Evolutionary conservation across 37 sponge, comb jelly and placozoan species (phyloP).

Genomic region (Axinella damicornis): DNA sequence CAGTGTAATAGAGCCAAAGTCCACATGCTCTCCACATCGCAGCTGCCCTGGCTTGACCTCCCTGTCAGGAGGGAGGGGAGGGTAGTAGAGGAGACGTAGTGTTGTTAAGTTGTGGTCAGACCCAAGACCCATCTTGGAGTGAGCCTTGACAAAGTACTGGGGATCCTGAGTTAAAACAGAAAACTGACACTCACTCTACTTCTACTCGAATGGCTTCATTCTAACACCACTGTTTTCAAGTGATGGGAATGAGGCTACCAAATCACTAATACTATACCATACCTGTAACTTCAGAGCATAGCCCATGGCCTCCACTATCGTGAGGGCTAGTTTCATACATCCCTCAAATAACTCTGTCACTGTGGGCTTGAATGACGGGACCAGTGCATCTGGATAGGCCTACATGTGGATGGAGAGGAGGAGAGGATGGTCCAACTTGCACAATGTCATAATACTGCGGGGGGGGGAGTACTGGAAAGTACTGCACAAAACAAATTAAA

Average conservation of each 20-base stretch:
- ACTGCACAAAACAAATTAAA: too few species aligned
- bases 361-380: slow-evolving; percentile 28
- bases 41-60: slow-evolving; percentile 70
- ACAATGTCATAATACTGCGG: too few species aligned
- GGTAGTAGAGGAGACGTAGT: slow-evolving; percentile 68
- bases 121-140: slow-evolving; percentile 27
- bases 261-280: not conserved
- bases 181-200: too few species aligned
- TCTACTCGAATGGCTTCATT: too few species aligned
- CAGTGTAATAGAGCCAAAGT: slow-evolving; percentile 81
- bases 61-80: slow-evolving; percentile 34
- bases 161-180: slow-evolving; percentile 56
- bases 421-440: not conserved
- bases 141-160: slow-evolving; percentile 55
- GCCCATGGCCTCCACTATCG: slow-evolving; percentile 66
- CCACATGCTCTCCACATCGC: slow-evolving; percentile 83
- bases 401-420: slow-evolving; percentile 2
- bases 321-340: slow-evolving; percentile 6
- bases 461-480: too few species aligned
- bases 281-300: slow-evolving; percentile 56
- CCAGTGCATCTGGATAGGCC: slow-evolving; percentile 38
- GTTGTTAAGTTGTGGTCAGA: slow-evolving; percentile 37
- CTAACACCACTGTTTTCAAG: too few species aligned
- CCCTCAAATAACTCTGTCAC: slow-evolving; percentile 8
- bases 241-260: too few species aligned